Conservation (phyloP, 2,888 invertebrate species). For the Toxonevra muliebris region DNA sequence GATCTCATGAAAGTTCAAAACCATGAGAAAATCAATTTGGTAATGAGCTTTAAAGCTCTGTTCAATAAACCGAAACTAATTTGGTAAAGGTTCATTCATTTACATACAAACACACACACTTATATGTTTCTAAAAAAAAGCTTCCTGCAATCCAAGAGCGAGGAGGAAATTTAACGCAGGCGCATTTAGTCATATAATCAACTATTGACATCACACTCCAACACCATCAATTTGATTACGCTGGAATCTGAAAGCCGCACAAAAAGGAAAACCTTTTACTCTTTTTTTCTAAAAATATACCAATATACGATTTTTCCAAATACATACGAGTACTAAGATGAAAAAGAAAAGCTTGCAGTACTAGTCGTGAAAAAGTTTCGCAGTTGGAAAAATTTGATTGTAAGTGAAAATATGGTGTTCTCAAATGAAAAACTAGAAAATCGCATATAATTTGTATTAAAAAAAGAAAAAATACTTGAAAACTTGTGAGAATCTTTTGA, state of each 20-base stretch:
- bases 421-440: conserved; percentile 27
- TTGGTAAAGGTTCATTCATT: not conserved
- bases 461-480: not conserved
- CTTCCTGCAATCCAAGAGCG: not conserved
- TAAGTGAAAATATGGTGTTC: conserved; percentile 56
- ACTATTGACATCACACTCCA: too few relatives aligned
- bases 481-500: not conserved
- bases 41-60: not conserved
- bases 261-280: too few relatives aligned
- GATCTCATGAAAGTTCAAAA: not conserved
- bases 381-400: conserved; percentile 60
- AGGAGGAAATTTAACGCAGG: too few relatives aligned
- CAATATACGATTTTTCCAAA: too few relatives aligned
- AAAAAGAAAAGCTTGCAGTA: conserved; percentile 13
- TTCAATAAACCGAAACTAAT: not conserved
- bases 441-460: conserved; percentile 2
- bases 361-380: conserved; percentile 51
- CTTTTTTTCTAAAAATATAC: too few relatives aligned
- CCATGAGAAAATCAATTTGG: not conserved
- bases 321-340: too few relatives aligned
- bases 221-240: too few relatives aligned
- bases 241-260: too few relatives aligned
- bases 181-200: too few relatives aligned
- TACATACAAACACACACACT: not conserved
- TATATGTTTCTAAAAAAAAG: not conserved